Conservation (phyloP, 2,888 invertebrate species). For the Chaitophorus viminalis region DNA sequence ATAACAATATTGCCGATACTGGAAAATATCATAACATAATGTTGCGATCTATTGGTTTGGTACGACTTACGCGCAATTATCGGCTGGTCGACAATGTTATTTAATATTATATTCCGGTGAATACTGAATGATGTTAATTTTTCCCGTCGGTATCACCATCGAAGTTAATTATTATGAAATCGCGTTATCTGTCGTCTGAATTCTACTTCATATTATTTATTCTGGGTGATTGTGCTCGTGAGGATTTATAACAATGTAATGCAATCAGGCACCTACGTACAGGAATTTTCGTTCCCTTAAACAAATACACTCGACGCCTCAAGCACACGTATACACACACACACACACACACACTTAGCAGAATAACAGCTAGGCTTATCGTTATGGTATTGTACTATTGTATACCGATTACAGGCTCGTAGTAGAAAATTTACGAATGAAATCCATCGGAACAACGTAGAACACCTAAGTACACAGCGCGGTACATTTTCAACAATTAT, state of each 20-base stretch:
- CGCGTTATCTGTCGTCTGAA: neutral
- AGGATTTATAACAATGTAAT: neutral
- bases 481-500: constrained; percentile 8
- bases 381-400: no score
- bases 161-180: neutral
- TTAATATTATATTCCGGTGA: neutral
- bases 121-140: neutral
- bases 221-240: neutral
- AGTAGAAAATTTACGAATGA: constrained; percentile 20
- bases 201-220: neutral
- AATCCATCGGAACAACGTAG: neutral
- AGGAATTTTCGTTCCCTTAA: constrained; percentile 24
- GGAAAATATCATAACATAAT: no score
- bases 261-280: neutral
- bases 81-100: neutral
- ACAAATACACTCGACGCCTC: constrained; percentile 15
- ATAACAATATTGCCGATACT: neutral
- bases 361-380: neutral
- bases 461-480: constrained; percentile 30
- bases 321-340: neutral
- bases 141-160: neutral
- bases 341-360: neutral
- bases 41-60: neutral
- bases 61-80: no score
- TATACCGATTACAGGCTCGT: neutral